A percentile compares a stretch with the other conserved stretches of the same genome.
phyloP scores from a whole-genome alignment of 2,888 invertebrate genomes.

The Colostygia pectinataria region DNA sequence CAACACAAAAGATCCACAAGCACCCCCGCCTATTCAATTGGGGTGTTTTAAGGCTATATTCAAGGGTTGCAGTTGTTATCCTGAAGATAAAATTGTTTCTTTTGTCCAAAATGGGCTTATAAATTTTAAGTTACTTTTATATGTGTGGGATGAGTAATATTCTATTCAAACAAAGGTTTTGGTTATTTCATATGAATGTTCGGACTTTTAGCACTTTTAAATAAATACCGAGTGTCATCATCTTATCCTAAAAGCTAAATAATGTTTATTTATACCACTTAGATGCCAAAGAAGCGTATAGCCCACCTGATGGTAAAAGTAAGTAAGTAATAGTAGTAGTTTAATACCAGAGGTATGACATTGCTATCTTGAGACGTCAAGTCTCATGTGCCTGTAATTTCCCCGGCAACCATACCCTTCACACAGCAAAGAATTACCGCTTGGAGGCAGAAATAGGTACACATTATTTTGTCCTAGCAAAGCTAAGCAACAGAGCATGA shows the following conservation, averaged over 20 bases:
- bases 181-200: conserved; percentile 3
- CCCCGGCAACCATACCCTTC: too few relatives aligned
- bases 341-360: too few relatives aligned
- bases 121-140: conserved; percentile 31
- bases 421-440: too few relatives aligned
- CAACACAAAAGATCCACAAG: conserved; percentile 41
- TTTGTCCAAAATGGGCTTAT: conserved; percentile 32
- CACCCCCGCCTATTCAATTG: conserved; percentile 33
- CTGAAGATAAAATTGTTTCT: conserved; percentile 35
- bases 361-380: too few relatives aligned
- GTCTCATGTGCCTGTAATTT: too few relatives aligned
- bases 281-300: too few relatives aligned
- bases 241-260: too few relatives aligned
- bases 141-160: conserved; percentile 22
- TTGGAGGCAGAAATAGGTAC: too few relatives aligned
- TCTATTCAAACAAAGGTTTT: conserved; percentile 6
- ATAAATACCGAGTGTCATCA: too few relatives aligned
- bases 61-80: conserved; percentile 28
- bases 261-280: too few relatives aligned
- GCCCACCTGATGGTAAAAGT: too few relatives aligned
- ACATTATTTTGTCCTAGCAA: background rate
- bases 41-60: conserved; percentile 26
- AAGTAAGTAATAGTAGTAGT: too few relatives aligned
- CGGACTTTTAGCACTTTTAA: conserved; percentile 8
- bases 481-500: background rate